Percentiles rank a stretch among this genome's conserved stretches.
Evolutionary conservation across 2,888 invertebrate genomes (phyloP).

Genomic region (Chymomyza caudatula): DNA sequence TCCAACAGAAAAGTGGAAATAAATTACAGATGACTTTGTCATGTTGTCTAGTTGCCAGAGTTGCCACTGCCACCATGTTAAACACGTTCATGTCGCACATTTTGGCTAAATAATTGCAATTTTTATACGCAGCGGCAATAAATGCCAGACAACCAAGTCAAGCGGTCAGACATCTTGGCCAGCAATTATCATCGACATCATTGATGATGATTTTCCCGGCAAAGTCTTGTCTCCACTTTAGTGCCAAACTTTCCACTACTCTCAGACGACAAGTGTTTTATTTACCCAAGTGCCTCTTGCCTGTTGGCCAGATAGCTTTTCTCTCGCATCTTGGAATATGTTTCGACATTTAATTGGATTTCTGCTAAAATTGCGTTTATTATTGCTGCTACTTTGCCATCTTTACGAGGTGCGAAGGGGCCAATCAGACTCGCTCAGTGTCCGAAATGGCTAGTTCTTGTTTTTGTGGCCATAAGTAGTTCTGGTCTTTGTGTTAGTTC

Average conservation of each 20-base stretch:
- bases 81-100: constrained; percentile 32
- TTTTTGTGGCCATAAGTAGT: not conserved
- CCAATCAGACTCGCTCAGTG: constrained; percentile 42
- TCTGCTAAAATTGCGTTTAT: constrained; percentile 70
- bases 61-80: constrained; percentile 11
- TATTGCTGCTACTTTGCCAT: constrained; percentile 51
- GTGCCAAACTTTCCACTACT: not conserved
- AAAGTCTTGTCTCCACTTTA: not conserved
- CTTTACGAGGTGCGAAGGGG: constrained; percentile 68
- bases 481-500: not conserved
- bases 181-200: not conserved
- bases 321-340: constrained; percentile 31
- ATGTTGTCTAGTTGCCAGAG: constrained; percentile 34
- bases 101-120: constrained; percentile 69
- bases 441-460: not conserved
- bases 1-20: constrained; percentile 41
- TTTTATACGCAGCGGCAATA: constrained; percentile 63
- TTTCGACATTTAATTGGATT: constrained; percentile 65
- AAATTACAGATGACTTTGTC: constrained; percentile 68
- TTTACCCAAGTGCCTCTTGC: constrained; percentile 9
- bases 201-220: not conserved
- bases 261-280: constrained; percentile 2
- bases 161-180: not conserved
- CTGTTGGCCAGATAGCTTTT: constrained; percentile 28
- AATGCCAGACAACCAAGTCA: constrained; percentile 39